A percentile compares a stretch with the other conserved stretches of the same genome.
Evolutionary conservation across 2,888 invertebrate genomes (phyloP).

Genomic region (Cheilosia grossa): DNA sequence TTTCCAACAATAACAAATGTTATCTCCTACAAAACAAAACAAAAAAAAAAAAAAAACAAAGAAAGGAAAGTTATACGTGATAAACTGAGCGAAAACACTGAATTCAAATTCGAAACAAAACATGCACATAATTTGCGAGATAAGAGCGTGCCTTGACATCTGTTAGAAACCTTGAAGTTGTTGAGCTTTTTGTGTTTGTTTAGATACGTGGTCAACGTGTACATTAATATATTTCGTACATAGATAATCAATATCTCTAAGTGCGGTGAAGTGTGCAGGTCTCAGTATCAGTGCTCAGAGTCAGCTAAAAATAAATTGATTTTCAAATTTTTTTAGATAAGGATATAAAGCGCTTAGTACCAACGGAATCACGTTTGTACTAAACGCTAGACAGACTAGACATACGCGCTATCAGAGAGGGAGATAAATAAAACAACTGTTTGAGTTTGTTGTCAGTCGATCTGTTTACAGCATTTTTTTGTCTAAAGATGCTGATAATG

Average conservation of each 20-base stretch:
- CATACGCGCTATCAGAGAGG: neutral
- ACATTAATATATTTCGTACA: neutral
- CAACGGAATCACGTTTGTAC: too few relatives aligned
- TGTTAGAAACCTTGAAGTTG: conserved; percentile 12
- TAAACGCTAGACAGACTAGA: conserved; percentile 6
- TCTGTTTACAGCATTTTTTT: too few relatives aligned
- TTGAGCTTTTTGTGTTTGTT: too few relatives aligned
- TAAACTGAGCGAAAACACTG: neutral
- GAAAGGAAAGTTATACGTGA: too few relatives aligned
- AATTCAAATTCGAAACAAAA: conserved; percentile 10
- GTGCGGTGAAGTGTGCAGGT: neutral
- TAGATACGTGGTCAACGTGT: neutral
- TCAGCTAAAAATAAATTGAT: conserved; percentile 18
- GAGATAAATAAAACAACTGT: conserved; percentile 17
- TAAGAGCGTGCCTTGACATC: conserved; percentile 28
- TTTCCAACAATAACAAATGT: conserved; percentile 10
- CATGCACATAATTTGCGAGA: neutral
- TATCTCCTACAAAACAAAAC: conserved; percentile 2
- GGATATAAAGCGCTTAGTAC: neutral
- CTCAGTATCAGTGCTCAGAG: neutral
- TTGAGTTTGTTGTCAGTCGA: neutral
- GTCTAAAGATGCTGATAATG: too few relatives aligned
- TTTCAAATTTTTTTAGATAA: conserved; percentile 4
- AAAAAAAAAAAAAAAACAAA: too few relatives aligned
- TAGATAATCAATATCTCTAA: neutral